Evolutionary conservation across 2,797 vertebrate species (phyloP).

Genomic region (Halcyon smyrnensis): DNA sequence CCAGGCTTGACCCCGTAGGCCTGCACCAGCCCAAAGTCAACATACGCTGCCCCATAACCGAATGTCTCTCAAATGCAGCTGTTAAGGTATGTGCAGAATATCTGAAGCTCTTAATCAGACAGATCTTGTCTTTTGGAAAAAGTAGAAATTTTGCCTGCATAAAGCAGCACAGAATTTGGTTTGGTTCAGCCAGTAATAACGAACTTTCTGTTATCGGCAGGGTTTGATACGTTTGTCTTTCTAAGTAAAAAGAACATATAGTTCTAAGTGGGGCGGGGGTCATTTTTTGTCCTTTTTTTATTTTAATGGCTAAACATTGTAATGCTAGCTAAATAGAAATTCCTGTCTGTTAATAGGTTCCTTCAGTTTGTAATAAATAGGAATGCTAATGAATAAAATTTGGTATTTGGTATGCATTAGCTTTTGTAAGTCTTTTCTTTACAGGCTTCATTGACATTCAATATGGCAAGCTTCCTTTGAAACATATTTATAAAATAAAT

Average conservation of each 20-base stretch:
- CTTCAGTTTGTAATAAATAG: slow-evolving; percentile 82
- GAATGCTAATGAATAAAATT: slow-evolving; percentile 83
- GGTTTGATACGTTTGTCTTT: background rate
- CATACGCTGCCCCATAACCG: background rate
- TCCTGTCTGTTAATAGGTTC: slow-evolving; percentile 79
- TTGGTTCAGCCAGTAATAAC: background rate
- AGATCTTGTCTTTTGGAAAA: background rate
- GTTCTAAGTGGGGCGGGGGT: background rate
- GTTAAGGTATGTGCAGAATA: background rate
- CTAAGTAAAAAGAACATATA: slow-evolving; percentile 21
- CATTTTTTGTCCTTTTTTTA: slow-evolving; percentile 70
- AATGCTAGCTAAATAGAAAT: slow-evolving; percentile 82
- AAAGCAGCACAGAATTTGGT: background rate
- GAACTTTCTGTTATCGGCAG: background rate
- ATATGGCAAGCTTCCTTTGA: slow-evolving; percentile 83
- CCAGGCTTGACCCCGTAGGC: background rate
- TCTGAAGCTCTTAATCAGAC: background rate
- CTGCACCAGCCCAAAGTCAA: background rate
- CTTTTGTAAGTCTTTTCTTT: slow-evolving; percentile 81
- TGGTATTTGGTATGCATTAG: slow-evolving; percentile 82
- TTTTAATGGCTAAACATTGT: slow-evolving; percentile 80
- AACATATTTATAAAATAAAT: slow-evolving; percentile 87
- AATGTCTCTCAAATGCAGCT: background rate
- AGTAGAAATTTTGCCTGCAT: background rate
- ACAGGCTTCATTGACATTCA: slow-evolving; percentile 82